phyloP scores from a whole-genome alignment of 2,888 invertebrate species.

The Gastrophysa polygoni region DNA sequence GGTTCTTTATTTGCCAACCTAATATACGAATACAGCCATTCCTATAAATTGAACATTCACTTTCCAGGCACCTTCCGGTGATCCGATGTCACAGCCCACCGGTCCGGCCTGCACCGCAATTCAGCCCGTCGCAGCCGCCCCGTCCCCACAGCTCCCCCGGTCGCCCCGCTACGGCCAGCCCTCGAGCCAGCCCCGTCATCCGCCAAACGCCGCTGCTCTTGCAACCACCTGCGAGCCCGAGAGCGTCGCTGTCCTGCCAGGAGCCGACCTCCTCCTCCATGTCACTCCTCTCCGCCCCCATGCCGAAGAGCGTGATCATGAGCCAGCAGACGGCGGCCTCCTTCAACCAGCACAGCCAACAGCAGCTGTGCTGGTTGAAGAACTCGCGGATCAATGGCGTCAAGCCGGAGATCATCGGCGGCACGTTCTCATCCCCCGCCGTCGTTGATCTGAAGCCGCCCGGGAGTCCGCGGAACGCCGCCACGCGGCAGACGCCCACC shows the following conservation, averaged over 20 bases:
- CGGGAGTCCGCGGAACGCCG: slow-evolving; percentile 30
- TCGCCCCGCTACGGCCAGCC: slow-evolving; percentile 53
- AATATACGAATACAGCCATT: too few species aligned
- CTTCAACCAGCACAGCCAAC: slow-evolving; percentile 45
- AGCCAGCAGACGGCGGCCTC: slow-evolving; percentile 48
- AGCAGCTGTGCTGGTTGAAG: slow-evolving; percentile 55
- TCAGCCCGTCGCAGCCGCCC: slow-evolving; percentile 55
- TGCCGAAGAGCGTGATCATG: slow-evolving; percentile 52
- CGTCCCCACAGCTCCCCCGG: slow-evolving; percentile 58
- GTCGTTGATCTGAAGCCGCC: too few species aligned
- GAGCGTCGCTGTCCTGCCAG: slow-evolving; percentile 38
- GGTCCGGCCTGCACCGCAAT: slow-evolving; percentile 48
- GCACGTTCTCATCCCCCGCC: slow-evolving; percentile 48
- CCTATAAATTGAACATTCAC: too few species aligned
- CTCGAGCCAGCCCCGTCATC: slow-evolving; percentile 54
- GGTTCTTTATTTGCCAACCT: too few species aligned
- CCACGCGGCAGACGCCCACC: slow-evolving; percentile 75
- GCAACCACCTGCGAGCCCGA: slow-evolving; percentile 49
- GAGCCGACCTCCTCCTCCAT: slow-evolving; percentile 40
- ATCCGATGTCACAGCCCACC: slow-evolving; percentile 50
- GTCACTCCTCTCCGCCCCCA: slow-evolving; percentile 25
- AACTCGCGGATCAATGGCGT: slow-evolving; percentile 72
- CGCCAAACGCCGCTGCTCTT: slow-evolving; percentile 52
- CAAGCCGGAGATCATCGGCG: slow-evolving; percentile 74
- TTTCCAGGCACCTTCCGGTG: slow-evolving; percentile 43